phyloP scores from a whole-genome alignment of 2,113 vertebrate genomes.

The Azemiops feae region DNA sequence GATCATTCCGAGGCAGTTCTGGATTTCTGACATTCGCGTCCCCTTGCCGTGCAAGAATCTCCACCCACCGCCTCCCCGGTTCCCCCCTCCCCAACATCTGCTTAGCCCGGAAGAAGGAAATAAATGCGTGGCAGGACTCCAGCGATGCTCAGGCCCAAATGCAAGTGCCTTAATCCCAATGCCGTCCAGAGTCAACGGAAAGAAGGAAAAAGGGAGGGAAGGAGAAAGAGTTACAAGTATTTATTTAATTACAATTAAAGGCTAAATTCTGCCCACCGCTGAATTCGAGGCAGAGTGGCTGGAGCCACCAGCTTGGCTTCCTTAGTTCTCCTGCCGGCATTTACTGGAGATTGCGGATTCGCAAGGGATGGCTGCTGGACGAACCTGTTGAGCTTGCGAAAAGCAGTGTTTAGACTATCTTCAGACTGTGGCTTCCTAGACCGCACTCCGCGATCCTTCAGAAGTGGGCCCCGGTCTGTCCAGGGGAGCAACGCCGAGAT shows the following conservation, averaged over 20 bases:
- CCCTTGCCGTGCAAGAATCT: conserved; percentile 40
- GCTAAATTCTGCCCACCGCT: not conserved
- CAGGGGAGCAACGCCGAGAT: not conserved
- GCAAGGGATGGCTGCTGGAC: not conserved
- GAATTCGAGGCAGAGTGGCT: not conserved
- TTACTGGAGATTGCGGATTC: not conserved
- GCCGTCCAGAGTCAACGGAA: not conserved
- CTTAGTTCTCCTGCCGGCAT: not conserved
- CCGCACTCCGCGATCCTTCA: not conserved
- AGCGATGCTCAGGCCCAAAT: not conserved
- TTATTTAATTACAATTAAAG: not conserved
- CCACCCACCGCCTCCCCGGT: not conserved
- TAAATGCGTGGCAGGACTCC: not conserved
- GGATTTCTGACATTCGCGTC: conserved; percentile 45
- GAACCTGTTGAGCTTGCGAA: not conserved
- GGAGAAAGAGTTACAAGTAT: not conserved
- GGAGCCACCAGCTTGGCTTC: not conserved
- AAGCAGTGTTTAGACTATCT: not conserved
- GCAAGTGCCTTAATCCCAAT: not conserved
- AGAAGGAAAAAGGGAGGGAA: not conserved
- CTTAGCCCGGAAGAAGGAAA: not conserved
- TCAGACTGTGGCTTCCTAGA: not conserved
- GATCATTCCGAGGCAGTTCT: conserved; percentile 35
- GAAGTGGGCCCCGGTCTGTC: not conserved
- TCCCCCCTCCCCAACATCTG: not conserved